Base-by-base conservation (phyloP, 2,888 invertebrate genomes). In the Pyralis farinalis region DNA sequence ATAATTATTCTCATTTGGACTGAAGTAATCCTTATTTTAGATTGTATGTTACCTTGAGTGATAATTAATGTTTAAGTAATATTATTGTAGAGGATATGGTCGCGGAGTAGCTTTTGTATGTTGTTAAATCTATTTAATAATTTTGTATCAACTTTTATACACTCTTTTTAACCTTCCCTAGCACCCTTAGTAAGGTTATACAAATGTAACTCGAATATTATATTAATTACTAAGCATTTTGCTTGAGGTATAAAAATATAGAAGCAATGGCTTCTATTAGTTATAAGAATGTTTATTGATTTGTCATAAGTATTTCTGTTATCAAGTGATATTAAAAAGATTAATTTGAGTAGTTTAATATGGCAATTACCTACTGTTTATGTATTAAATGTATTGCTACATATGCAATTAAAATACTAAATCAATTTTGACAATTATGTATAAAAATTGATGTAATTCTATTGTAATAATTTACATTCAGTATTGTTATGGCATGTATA, bases 111-210 rank as follows among this genome's bases (percentile, higher is more conserved):
- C 87, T 88, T 88, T 88, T 88, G 87, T 88, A 88, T 87, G 76
- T 80, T 85, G 84, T 83, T 86, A 81, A 78, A 81, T 75, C 81
- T 83, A 80, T 81, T 79, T 76, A 73, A 82, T 76, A 80, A 77
- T 86, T 87, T 86, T 87, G 72, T 87, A 86, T 71, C 63, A 79
- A 87, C 74, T 88, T 88, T 88, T 87, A 84, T 88, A 88, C 88
- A 87, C 87, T 86, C 78, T 74, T 86, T 86, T 88, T 84, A 86
- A 77, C 81, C 83, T 86, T 86, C 84, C 87, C 79, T 80, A 85
- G 87, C 88, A 88, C 87, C 81, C 74, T 73, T 84, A 83, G 75
- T 46, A 59, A 63, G 59, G 62, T 38, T 65, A 55, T 56, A 47
- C 38, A 55, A 59, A 52, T 47, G 53, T 54, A 56, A 51, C 51